Conservation (phyloP, 2,888 invertebrate genomes). For the Drosophila heteroneura region DNA sequence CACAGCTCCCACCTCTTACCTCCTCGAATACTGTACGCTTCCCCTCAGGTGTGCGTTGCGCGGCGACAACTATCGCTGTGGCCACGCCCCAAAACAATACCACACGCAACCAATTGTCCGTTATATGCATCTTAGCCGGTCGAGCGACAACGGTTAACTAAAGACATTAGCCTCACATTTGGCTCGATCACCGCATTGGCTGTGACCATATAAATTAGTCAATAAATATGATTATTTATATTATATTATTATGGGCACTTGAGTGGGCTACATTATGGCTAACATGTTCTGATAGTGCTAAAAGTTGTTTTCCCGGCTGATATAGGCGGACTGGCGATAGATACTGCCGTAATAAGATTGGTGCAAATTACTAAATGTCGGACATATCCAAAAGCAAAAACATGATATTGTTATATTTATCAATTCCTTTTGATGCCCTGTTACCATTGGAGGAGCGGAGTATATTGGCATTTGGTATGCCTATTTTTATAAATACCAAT, state of each 20-base stretch:
- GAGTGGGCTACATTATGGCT: slow-evolving; percentile 44
- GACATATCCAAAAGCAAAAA: not conserved
- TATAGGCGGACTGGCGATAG: not conserved
- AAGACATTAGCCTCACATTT: slow-evolving; percentile 11
- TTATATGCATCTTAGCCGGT: slow-evolving; percentile 57
- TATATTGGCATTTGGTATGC: not conserved
- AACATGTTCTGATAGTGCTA: slow-evolving; percentile 32
- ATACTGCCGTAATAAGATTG: not conserved
- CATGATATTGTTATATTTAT: not conserved
- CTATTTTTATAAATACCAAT: not conserved
- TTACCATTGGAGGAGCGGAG: not conserved
- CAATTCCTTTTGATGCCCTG: not conserved
- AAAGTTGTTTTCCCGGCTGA: not conserved
- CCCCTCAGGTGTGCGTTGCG: slow-evolving; percentile 52
- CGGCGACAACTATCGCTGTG: slow-evolving; percentile 58
- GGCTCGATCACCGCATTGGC: slow-evolving; percentile 4
- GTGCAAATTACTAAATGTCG: not conserved
- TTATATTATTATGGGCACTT: slow-evolving; percentile 48
- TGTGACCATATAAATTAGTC: slow-evolving; percentile 28
- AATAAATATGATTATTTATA: slow-evolving; percentile 28
- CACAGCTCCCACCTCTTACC: slow-evolving; percentile 25
- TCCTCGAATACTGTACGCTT: slow-evolving; percentile 26
- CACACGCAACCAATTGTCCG: slow-evolving; percentile 37
- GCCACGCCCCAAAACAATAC: slow-evolving; percentile 62
- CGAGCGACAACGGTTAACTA: slow-evolving; percentile 50